Conservation (phyloP, 2,797 vertebrate genomes). For the Notolepis coatsorum region DNA sequence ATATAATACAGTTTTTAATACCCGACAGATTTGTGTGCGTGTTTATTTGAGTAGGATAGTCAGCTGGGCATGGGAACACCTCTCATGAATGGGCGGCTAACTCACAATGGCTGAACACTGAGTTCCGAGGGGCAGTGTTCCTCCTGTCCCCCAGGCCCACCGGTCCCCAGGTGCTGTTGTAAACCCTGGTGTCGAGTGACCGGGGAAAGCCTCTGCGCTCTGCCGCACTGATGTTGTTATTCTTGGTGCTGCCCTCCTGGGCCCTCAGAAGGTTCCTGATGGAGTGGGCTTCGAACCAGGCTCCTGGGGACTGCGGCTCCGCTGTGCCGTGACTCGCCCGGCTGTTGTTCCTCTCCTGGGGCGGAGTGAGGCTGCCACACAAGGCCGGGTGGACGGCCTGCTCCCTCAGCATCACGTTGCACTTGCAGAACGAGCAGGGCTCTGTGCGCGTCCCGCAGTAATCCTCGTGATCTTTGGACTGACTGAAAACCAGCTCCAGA, state of each 20-base stretch:
- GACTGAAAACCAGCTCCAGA: conserved; percentile 88
- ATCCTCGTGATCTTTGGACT: conserved; percentile 90
- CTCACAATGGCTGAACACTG: conserved; percentile 78
- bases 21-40: too few species aligned
- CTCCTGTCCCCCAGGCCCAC: conserved; percentile 64
- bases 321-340: conserved; percentile 49
- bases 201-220: conserved; percentile 63
- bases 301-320: conserved; percentile 61
- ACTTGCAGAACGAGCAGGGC: conserved; percentile 86
- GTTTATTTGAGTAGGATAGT: neutral
- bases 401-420: conserved; percentile 89
- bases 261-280: conserved; percentile 70
- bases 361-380: conserved; percentile 80
- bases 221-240: conserved; percentile 59
- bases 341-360: conserved; percentile 73
- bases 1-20: too few species aligned
- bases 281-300: conserved; percentile 77
- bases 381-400: conserved; percentile 84
- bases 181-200: conserved; percentile 69
- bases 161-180: conserved; percentile 59
- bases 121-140: conserved; percentile 59
- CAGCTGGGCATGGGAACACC: too few species aligned
- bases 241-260: conserved; percentile 77
- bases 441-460: conserved; percentile 96
- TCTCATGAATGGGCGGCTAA: neutral